These are phyloP conservation scores for Mus caroli DNA, from an alignment of 2,797 vertebrate species.

Conservation along the genomic window DNA sequence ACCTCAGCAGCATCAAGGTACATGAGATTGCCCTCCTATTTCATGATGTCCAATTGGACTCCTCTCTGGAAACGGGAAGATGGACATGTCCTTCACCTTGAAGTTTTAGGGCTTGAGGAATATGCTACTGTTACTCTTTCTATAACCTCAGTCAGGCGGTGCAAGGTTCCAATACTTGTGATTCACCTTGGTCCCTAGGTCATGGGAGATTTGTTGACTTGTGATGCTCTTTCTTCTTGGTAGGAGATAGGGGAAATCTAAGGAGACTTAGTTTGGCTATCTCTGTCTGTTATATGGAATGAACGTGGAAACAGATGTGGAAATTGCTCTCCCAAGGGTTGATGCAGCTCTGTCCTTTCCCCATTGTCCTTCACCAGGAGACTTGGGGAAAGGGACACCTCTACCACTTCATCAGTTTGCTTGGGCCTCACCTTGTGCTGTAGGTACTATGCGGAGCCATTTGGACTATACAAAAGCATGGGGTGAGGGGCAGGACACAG, in stretches of 20 bases:
- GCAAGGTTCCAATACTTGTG: not conserved
- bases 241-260: not conserved
- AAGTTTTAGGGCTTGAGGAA: not conserved
- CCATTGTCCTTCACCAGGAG: not conserved
- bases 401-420: not conserved
- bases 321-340: not conserved
- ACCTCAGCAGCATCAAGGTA: not conserved
- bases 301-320: not conserved
- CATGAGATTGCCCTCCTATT: not conserved
- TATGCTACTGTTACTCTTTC: not conserved
- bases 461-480: not conserved
- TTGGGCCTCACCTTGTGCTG: not conserved
- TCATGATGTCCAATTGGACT: not conserved
- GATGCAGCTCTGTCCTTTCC: not conserved
- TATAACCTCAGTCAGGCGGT: not conserved
- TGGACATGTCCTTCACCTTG: not conserved
- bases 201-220: not conserved
- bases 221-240: constrained; percentile 25
- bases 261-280: not conserved
- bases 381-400: not conserved
- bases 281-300: not conserved
- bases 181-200: not conserved
- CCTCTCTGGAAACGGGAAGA: not conserved
- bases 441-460: not conserved
- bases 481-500: constrained; percentile 75